A percentile compares a stretch with the other conserved stretches of the same genome.
phyloP scores from a whole-genome alignment of 2,888 invertebrate species.

The Panopea generosa region DNA sequence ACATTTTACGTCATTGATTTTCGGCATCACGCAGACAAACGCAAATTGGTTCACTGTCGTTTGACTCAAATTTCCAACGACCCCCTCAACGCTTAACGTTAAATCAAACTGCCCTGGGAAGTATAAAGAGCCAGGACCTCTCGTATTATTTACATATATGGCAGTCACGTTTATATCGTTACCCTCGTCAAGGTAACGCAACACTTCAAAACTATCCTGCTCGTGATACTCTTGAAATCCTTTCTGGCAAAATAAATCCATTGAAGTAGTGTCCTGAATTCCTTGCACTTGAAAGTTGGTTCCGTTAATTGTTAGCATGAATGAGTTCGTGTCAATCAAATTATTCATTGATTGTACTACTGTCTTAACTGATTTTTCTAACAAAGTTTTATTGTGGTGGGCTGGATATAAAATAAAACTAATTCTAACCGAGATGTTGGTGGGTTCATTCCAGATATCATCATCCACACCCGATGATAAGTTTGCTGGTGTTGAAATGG shows the following conservation, averaged over 20 bases:
- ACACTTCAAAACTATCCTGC: constrained; percentile 36
- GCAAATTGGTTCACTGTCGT: constrained; percentile 64
- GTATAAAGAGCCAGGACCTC: constrained; percentile 59
- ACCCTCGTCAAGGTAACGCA: constrained; percentile 16
- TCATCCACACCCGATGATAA: too few species aligned
- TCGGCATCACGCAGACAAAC: constrained; percentile 76
- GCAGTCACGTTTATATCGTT: constrained; percentile 44
- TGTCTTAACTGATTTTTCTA: constrained; percentile 59
- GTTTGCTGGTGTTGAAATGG: too few species aligned
- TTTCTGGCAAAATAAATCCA: constrained; percentile 61
- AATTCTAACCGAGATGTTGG: constrained; percentile 49
- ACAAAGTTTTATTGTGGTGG: constrained; percentile 39
- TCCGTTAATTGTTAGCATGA: constrained; percentile 74
- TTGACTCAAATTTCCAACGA: constrained; percentile 62
- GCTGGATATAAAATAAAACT: constrained; percentile 72
- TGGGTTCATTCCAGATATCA: background rate
- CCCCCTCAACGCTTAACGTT: constrained; percentile 68
- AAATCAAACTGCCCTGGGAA: constrained; percentile 73
- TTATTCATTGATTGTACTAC: constrained; percentile 67
- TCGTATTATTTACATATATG: constrained; percentile 68
- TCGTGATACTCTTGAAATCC: constrained; percentile 32
- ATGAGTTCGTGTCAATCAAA: constrained; percentile 61
- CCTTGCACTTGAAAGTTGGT: constrained; percentile 68
- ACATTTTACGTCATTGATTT: constrained; percentile 70
- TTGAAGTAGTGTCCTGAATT: constrained; percentile 14